A percentile compares a stretch with the other conserved stretches of the same genome.
Evolutionary conservation across 1,140 invertebrate species (phyloP).

Genomic region (Arctopsyche grandis): DNA sequence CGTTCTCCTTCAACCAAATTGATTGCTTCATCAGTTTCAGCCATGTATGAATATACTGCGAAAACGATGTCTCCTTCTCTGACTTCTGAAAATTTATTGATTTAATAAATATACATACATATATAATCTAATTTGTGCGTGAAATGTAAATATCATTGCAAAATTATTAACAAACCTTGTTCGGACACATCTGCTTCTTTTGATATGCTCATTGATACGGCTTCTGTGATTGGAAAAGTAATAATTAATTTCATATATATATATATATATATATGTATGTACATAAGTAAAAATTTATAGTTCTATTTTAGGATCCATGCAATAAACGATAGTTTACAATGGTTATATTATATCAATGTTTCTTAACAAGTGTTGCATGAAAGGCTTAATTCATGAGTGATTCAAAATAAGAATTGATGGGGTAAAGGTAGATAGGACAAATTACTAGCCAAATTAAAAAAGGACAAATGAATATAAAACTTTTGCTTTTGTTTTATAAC

Average conservation of each 20-base stretch:
- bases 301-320: too few species aligned
- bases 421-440: too few species aligned
- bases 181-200: conserved; percentile 50
- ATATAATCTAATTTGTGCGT: background rate
- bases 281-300: background rate
- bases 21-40: conserved; percentile 88
- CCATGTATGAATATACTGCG: conserved; percentile 85
- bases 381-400: too few species aligned
- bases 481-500: too few species aligned
- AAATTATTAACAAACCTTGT: conserved; percentile 36
- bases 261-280: background rate
- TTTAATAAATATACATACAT: background rate
- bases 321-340: too few species aligned
- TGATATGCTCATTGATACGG: conserved; percentile 53
- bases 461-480: too few species aligned
- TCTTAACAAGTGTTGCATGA: too few species aligned
- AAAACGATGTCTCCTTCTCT: conserved; percentile 81
- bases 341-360: too few species aligned
- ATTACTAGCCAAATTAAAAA: too few species aligned
- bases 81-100: conserved; percentile 62
- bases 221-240: conserved; percentile 39
- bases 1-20: conserved; percentile 91
- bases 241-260: background rate
- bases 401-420: too few species aligned
- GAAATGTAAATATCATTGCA: background rate